phyloP scores from a whole-genome alignment of 2,888 invertebrate species.

The Andrena bucephala region DNA sequence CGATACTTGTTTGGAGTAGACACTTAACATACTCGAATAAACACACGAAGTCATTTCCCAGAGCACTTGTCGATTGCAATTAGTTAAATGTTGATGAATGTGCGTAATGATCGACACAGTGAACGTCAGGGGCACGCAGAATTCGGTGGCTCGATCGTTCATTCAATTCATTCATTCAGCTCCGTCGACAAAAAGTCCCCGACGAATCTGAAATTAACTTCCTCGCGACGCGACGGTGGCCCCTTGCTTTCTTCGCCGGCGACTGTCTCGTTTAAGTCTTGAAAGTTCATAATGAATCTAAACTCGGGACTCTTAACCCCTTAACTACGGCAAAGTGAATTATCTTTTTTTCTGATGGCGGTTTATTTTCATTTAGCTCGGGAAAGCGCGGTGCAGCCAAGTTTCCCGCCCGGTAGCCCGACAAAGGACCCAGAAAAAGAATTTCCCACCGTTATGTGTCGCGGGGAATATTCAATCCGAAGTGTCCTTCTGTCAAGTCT shows the following conservation, averaged over 20 bases:
- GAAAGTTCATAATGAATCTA: constrained; percentile 58
- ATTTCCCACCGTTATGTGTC: background rate
- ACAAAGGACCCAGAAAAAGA: background rate
- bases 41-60: background rate
- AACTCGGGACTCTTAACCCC: constrained; percentile 49
- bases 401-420: background rate
- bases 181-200: constrained; percentile 36
- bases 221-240: constrained; percentile 1
- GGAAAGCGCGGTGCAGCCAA: constrained; percentile 13
- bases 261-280: constrained; percentile 54
- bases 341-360: constrained; percentile 43
- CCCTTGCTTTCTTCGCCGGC: constrained; percentile 36
- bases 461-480: background rate
- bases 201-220: constrained; percentile 51
- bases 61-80: background rate
- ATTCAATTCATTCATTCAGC: constrained; percentile 33
- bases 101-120: background rate
- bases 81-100: background rate
- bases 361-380: constrained; percentile 41
- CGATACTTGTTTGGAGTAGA: no score
- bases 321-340: constrained; percentile 48
- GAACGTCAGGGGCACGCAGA: background rate
- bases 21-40: no score
- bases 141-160: constrained; percentile 7
- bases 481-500: background rate